Evolutionary conservation across 2,113 vertebrate species (phyloP).

Genomic region (Petaurus breviceps): DNA sequence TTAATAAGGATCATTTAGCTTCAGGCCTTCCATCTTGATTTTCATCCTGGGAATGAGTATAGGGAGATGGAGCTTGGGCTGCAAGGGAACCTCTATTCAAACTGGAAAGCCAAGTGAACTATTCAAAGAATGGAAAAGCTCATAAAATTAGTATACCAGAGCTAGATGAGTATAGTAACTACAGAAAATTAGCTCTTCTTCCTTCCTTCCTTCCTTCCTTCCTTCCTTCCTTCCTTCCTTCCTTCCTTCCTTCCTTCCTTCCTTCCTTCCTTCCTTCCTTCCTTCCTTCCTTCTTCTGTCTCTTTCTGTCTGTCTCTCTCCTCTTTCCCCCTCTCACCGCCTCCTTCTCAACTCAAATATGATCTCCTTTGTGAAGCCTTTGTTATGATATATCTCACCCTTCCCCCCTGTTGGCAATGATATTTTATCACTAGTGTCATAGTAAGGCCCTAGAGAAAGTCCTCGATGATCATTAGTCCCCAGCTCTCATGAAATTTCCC

Average conservation of each 20-base stretch:
- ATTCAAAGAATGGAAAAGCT: neutral
- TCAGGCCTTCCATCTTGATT: constrained; percentile 41
- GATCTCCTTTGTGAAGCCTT: neutral
- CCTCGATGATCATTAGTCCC: neutral
- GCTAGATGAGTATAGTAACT: neutral
- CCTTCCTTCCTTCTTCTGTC: neutral
- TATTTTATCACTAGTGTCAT: neutral
- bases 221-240: neutral
- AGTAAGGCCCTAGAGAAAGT: neutral
- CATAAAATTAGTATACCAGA: neutral
- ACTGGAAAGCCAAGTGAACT: neutral
- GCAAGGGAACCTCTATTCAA: neutral
- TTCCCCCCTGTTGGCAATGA: neutral
- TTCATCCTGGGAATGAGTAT: constrained; percentile 3
- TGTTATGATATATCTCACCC: too few relatives aligned
- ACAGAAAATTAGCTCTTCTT: neutral
- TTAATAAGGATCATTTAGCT: constrained; percentile 58
- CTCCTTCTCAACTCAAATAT: neutral
- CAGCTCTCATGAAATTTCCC: neutral
- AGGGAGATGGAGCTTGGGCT: neutral
- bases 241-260: neutral
- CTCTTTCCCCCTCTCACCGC: too few relatives aligned
- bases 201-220: neutral
- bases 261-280: neutral
- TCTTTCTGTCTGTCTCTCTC: too few relatives aligned